Evolutionary conservation across 1,140 invertebrate genomes (phyloP), one percentile per base, ranked within the genome.

Genomic region (Eufriesea mexicana): DNA sequence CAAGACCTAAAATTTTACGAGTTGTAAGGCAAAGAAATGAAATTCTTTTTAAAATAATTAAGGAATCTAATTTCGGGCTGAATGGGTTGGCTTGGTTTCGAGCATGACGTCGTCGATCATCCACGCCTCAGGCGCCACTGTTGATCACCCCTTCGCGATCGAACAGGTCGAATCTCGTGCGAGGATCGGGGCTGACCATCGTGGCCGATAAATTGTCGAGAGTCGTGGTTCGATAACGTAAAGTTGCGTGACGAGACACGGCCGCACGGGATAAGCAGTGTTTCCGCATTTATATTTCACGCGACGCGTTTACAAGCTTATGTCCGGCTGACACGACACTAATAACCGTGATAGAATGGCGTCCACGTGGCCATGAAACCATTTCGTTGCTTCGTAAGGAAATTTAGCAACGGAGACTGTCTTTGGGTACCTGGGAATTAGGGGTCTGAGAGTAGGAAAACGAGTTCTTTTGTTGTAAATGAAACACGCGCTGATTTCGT

Each of bases 221-320:
- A 16, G 64, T 70, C 76, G 18, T 47, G 64, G 42, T n/a, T 2
- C 49, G 76, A 70, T 79, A 70, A n/a, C n/a, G n/a, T 57, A 59
- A 70, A 67, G 10, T 70, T 67, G 83, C 62, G 79, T 79, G 75
- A 71, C 76, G 23, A 23, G 57, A 55, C 61, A 8, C 28, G 47
- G 59, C 59, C 70, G 76, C 23, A n/a, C 12, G 51, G n/a, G 51
- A 73, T 54, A 54, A 74, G 70, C 59, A 70, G 74, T 59, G 45
- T 73, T 84, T 67, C 57, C 80, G 25, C 76, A n/a, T 51, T 81
- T 49, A 49, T 45, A 49, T 66, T 85, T 81, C 59, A 59, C 59
- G 55, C 54, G 55, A 84, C 20, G 23, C 20, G 59, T n/a, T 66
- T 25, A 16, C 57, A 51, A 35, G 49, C 55, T 67, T 78, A 45